Evolutionary conservation across 2,797 vertebrate genomes (phyloP).

Genomic region (Phalloptychus januarius): DNA sequence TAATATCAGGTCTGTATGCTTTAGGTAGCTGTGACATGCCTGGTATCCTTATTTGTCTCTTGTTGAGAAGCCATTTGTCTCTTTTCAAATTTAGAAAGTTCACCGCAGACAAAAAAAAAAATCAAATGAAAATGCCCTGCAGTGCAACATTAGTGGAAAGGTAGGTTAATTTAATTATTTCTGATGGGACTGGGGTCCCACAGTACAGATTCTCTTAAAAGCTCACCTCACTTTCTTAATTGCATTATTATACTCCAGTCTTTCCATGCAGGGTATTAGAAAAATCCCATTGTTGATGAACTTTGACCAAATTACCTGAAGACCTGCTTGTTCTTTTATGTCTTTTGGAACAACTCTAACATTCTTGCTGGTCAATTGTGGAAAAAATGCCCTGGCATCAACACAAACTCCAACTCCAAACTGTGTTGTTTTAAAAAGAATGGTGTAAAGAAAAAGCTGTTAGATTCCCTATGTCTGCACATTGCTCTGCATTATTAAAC

Average conservation of each 20-base stretch:
- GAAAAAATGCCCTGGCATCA: conserved; percentile 17
- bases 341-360: conserved; percentile 17
- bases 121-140: conserved; percentile 69
- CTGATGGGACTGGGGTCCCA: conserved; percentile 77
- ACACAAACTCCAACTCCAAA: conserved; percentile 34
- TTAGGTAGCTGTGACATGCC: conserved; percentile 3
- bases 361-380: conserved; percentile 13
- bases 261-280: conserved; percentile 73
- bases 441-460: conserved; percentile 17
- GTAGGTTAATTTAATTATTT: conserved; percentile 81
- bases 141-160: conserved; percentile 71
- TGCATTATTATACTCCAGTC: conserved; percentile 67
- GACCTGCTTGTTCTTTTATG: conserved; percentile 40
- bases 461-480: conserved; percentile 26
- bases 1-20: neutral
- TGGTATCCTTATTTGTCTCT: neutral
- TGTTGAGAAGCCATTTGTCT: neutral
- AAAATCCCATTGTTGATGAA: conserved; percentile 61
- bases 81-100: conserved; percentile 52
- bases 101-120: conserved; percentile 36
- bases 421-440: conserved; percentile 37
- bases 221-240: conserved; percentile 74
- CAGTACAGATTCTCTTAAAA: conserved; percentile 73
- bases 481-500: conserved; percentile 38
- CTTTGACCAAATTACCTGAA: conserved; percentile 58